Conservation (phyloP, 2,797 vertebrate species). For the Cichlasoma orientale region DNA sequence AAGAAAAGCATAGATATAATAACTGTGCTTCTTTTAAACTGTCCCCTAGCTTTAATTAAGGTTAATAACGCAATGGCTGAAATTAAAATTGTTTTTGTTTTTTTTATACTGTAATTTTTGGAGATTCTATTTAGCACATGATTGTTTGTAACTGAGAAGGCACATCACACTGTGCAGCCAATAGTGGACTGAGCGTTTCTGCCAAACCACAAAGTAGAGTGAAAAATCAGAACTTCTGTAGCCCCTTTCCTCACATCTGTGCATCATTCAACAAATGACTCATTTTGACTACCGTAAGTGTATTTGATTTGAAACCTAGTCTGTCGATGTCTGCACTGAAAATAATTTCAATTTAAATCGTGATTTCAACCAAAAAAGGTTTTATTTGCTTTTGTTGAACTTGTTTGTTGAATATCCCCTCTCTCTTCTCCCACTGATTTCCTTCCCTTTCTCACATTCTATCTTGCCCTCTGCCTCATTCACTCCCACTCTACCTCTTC, state of each 20-base stretch:
- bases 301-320: background rate
- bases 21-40: background rate
- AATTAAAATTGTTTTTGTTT: background rate
- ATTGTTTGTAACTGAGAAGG: background rate
- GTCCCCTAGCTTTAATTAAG: background rate
- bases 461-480: slow-evolving; percentile 35
- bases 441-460: slow-evolving; percentile 26
- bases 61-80: background rate
- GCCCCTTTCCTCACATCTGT: background rate
- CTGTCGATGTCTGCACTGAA: background rate
- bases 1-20: background rate
- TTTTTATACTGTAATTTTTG: background rate
- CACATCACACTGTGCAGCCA: background rate
- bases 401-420: background rate
- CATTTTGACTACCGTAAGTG: background rate
- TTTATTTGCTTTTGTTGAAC: too few species aligned
- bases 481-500: slow-evolving; percentile 42
- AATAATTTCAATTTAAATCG: background rate
- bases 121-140: background rate
- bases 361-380: background rate
- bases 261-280: background rate
- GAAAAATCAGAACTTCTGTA: background rate
- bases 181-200: background rate
- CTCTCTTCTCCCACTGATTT: slow-evolving; percentile 27
- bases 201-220: background rate